phyloP scores from a whole-genome alignment of 2,797 vertebrate species.

The Peromyscus aztecus region DNA sequence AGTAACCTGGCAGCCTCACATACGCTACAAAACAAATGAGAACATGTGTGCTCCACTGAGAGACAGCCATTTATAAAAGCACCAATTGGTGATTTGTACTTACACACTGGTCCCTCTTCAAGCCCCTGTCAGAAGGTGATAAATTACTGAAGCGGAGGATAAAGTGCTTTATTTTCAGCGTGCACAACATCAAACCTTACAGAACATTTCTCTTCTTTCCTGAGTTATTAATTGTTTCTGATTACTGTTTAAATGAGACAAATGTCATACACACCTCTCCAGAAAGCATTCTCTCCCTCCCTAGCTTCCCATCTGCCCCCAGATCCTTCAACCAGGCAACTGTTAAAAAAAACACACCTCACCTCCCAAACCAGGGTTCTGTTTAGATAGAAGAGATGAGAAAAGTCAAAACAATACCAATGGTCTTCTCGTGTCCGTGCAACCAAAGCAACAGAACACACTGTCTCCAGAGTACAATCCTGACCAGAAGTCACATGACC shows the following conservation, averaged over 20 bases:
- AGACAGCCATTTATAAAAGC: slow-evolving; percentile 74
- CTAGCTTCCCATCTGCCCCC: not conserved
- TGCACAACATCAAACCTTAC: slow-evolving; percentile 64
- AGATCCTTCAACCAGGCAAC: not conserved
- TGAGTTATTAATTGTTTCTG: slow-evolving; percentile 72
- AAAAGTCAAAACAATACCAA: not conserved
- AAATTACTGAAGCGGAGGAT: slow-evolving; percentile 78
- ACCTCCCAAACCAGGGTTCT: not conserved
- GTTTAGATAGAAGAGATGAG: not conserved
- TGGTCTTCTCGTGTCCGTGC: slow-evolving; percentile 45
- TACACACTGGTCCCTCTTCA: slow-evolving; percentile 73
- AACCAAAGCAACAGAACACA: not conserved
- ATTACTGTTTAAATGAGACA: slow-evolving; percentile 72
- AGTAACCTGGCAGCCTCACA: slow-evolving; percentile 53
- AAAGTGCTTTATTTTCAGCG: slow-evolving; percentile 73
- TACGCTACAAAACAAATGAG: slow-evolving; percentile 75
- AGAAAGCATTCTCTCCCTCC: not conserved
- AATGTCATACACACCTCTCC: not conserved
- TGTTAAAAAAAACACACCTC: not conserved
- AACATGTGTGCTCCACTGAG: slow-evolving; percentile 52
- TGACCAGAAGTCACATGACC: not conserved
- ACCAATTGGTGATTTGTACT: slow-evolving; percentile 81
- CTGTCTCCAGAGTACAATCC: slow-evolving; percentile 56
- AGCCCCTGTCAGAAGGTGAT: slow-evolving; percentile 82
- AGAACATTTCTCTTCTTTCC: slow-evolving; percentile 71